These are phyloP conservation scores for Malurus elegans DNA, from an alignment of 2,113 vertebrate genomes.

Conservation along the genomic window DNA sequence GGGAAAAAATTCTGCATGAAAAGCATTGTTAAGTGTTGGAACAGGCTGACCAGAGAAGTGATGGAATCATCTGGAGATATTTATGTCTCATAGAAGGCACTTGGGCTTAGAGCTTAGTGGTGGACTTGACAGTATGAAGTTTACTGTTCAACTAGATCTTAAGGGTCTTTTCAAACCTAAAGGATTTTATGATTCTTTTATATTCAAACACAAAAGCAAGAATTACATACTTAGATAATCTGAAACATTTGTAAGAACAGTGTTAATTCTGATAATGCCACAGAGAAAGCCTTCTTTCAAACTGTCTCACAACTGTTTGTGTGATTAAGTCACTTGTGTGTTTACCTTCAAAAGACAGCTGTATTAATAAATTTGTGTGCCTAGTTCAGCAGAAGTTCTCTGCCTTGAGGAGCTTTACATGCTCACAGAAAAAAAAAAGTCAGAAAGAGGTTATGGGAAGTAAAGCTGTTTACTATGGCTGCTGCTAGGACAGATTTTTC, in stretches of 20 bases:
- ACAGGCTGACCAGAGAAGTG: not conserved
- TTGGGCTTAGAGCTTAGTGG: not conserved
- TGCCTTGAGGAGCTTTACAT: not conserved
- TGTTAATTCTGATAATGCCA: not conserved
- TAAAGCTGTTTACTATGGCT: not conserved
- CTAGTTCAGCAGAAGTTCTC: not conserved
- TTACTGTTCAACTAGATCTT: fast-evolving
- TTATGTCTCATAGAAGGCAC: not conserved
- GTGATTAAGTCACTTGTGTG: not conserved
- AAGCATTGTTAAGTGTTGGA: not conserved
- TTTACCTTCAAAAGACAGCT: not conserved
- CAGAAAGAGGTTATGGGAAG: not conserved
- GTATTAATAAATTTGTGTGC: not conserved
- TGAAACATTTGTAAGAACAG: not conserved
- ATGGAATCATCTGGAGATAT: not conserved
- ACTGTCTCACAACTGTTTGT: not conserved
- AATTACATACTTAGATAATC: not conserved
- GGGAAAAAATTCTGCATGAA: not conserved
- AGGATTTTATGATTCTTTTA: not conserved
- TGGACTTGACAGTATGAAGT: not conserved
- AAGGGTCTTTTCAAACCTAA: not conserved
- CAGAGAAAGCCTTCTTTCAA: not conserved
- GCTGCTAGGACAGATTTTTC: not conserved
- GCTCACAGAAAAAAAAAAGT: not conserved
- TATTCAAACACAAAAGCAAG: not conserved